Evolutionary conservation across 92 coral and sea anemone genomes (phyloP).

Genomic region (Hydrozoanthus gracilis): DNA sequence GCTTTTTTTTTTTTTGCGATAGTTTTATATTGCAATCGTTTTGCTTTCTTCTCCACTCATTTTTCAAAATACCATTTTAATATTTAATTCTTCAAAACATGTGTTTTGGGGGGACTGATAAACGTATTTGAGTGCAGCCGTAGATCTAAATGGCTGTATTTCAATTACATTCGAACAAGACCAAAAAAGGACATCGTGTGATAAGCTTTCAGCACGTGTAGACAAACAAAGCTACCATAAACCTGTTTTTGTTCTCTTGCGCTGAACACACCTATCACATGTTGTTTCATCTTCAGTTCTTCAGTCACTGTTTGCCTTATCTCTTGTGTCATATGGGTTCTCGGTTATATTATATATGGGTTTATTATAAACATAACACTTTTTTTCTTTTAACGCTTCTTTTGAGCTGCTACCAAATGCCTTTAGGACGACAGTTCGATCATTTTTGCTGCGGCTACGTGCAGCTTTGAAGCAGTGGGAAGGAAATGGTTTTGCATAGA

Average conservation of each 20-base stretch:
- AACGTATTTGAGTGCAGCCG: too few species aligned
- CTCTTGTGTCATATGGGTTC: background rate
- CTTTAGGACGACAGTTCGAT: too few species aligned
- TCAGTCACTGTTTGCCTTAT: background rate
- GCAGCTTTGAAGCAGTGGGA: background rate
- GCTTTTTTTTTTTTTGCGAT: too few species aligned
- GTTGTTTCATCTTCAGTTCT: background rate
- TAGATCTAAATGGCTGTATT: too few species aligned
- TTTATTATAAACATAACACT: background rate
- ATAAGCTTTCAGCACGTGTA: background rate
- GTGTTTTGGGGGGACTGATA: too few species aligned
- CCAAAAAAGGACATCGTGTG: constrained; percentile 7
- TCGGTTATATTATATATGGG: background rate
- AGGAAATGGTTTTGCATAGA: background rate
- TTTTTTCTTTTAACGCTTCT: background rate
- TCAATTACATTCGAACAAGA: background rate
- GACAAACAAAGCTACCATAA: background rate
- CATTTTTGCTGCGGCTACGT: background rate
- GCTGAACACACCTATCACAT: background rate
- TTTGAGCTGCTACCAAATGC: background rate
- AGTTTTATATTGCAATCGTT: too few species aligned
- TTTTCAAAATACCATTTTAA: too few species aligned
- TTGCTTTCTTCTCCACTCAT: too few species aligned
- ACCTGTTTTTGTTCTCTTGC: background rate
- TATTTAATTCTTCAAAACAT: too few species aligned